phyloP scores from a whole-genome alignment of 1,140 invertebrate genomes.

The Neuroterus valhalla region DNA sequence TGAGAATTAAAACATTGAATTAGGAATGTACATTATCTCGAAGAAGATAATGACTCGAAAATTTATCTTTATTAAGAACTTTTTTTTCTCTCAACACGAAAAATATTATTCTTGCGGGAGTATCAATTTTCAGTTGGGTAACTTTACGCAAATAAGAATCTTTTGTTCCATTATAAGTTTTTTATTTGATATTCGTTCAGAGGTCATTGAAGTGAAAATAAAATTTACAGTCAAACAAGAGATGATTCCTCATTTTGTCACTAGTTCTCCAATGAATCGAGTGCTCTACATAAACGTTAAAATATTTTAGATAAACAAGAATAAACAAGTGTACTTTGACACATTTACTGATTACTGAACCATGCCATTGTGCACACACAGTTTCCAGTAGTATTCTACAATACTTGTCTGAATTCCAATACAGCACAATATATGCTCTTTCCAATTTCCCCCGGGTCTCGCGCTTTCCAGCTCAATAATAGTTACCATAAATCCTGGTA shows the following conservation, averaged over 20 bases:
- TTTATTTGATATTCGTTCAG: neutral
- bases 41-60: too few relatives aligned
- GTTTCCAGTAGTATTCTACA: neutral
- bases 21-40: too few relatives aligned
- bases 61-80: too few relatives aligned
- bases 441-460: neutral
- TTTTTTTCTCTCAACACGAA: too few relatives aligned
- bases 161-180: neutral
- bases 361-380: neutral
- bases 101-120: too few relatives aligned
- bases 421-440: neutral
- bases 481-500: constrained; percentile 5
- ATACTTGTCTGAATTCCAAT: neutral
- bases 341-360: neutral
- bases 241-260: neutral
- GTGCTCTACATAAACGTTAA: neutral
- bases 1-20: too few relatives aligned
- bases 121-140: too few relatives aligned
- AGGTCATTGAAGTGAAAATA: neutral
- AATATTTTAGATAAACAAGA: neutral
- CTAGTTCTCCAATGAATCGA: neutral
- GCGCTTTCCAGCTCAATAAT: neutral
- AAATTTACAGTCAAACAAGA: neutral
- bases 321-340: neutral
- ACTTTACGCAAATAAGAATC: too few relatives aligned